These are phyloP conservation scores for Clitarchus hookeri DNA, from an alignment of 2,888 invertebrate species.

Conservation along the genomic window DNA sequence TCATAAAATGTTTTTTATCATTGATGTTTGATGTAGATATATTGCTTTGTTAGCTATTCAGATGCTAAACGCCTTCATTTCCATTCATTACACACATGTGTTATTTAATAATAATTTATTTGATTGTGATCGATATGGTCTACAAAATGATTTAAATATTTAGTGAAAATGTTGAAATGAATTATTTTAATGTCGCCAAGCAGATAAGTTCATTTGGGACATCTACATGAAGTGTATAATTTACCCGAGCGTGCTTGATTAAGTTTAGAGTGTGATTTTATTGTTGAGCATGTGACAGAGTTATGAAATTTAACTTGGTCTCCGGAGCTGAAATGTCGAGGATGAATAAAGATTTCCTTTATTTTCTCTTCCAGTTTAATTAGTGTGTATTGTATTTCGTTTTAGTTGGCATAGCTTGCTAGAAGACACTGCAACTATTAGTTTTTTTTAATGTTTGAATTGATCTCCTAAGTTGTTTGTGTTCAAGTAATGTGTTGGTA, in stretches of 20 bases:
- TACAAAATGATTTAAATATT: background rate
- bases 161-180: background rate
- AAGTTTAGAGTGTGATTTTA: background rate
- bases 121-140: background rate
- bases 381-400: background rate
- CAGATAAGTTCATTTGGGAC: background rate
- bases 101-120: background rate
- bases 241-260: background rate
- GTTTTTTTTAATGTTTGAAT: conserved; percentile 24
- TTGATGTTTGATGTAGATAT: conserved; percentile 11
- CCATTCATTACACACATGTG: background rate
- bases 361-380: background rate
- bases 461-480: conserved; percentile 28
- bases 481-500: conserved; percentile 21
- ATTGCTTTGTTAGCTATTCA: background rate
- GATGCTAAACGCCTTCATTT: background rate
- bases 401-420: conserved; percentile 9
- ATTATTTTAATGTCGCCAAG: background rate
- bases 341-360: background rate
- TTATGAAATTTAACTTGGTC: background rate
- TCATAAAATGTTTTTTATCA: background rate
- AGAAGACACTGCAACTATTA: background rate
- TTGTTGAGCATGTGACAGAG: background rate
- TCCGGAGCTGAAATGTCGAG: background rate
- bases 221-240: background rate